These are phyloP conservation scores for Cinclus mexicanus DNA, from an alignment of 2,113 vertebrate species.

Conservation along the genomic window DNA sequence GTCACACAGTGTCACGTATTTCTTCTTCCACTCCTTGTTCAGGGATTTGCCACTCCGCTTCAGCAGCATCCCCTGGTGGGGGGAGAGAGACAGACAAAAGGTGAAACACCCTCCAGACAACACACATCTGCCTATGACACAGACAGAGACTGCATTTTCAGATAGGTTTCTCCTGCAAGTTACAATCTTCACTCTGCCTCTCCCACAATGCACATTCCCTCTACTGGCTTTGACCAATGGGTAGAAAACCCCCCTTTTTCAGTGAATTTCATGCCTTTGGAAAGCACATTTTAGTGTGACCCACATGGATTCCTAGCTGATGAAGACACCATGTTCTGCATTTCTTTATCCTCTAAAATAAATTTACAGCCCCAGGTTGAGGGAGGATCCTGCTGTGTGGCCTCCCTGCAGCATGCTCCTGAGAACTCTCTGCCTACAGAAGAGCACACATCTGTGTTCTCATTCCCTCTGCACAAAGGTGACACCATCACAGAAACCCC, in stretches of 20 bases:
- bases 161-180: neutral
- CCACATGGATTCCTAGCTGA: neutral
- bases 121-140: neutral
- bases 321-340: neutral
- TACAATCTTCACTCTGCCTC: neutral
- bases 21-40: constrained; percentile 99
- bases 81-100: neutral
- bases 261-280: neutral
- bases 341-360: neutral
- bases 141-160: neutral
- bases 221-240: neutral
- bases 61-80: constrained; percentile 88
- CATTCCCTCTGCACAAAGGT: neutral
- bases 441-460: neutral
- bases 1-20: constrained; percentile 94
- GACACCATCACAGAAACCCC: neutral
- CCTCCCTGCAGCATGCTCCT: neutral
- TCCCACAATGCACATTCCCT: neutral
- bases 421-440: neutral
- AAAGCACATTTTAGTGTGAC: neutral
- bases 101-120: neutral
- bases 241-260: neutral
- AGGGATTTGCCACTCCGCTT: constrained; percentile 93
- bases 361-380: fast-evolving
- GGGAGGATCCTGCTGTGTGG: neutral